Percentiles rank a stretch among this genome's conserved stretches.
These are phyloP conservation scores for Oophaga sylvatica DNA, from an alignment of 2,797 vertebrate genomes.

Conservation along the genomic window DNA sequence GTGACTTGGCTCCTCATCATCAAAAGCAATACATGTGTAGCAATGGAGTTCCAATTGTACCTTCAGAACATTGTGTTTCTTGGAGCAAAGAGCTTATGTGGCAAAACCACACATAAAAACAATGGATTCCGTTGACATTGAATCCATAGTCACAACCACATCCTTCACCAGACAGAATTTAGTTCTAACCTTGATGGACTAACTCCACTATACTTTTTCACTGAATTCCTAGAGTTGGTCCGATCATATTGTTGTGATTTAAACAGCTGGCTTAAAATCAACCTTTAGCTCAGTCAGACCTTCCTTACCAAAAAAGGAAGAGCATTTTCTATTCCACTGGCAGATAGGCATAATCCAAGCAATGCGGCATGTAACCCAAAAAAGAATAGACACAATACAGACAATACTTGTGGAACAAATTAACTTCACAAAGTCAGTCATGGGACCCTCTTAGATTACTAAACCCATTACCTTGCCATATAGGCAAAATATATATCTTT, in stretches of 20 bases:
- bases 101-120: not conserved
- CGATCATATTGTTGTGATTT: slow-evolving; percentile 39
- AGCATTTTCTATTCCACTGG: slow-evolving; percentile 38
- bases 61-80: not conserved
- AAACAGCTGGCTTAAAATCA: slow-evolving; percentile 42
- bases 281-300: slow-evolving; percentile 6
- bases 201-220: slow-evolving; percentile 16
- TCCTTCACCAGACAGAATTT: slow-evolving; percentile 1
- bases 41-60: no score
- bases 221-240: slow-evolving; percentile 40
- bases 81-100: no score
- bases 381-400: not conserved
- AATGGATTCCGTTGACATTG: not conserved
- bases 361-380: slow-evolving; percentile 1
- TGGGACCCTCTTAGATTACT: no score
- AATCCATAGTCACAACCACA: not conserved
- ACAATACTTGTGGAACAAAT: not conserved
- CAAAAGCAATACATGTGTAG: not conserved
- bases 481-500: not conserved
- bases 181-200: not conserved
- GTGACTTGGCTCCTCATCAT: not conserved
- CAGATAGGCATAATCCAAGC: slow-evolving; percentile 41
- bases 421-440: not conserved
- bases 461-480: not conserved
- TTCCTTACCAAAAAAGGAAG: slow-evolving; percentile 52